Base-by-base conservation (phyloP, 2,113 vertebrate genomes). In the Anoplopoma fimbria region DNA sequence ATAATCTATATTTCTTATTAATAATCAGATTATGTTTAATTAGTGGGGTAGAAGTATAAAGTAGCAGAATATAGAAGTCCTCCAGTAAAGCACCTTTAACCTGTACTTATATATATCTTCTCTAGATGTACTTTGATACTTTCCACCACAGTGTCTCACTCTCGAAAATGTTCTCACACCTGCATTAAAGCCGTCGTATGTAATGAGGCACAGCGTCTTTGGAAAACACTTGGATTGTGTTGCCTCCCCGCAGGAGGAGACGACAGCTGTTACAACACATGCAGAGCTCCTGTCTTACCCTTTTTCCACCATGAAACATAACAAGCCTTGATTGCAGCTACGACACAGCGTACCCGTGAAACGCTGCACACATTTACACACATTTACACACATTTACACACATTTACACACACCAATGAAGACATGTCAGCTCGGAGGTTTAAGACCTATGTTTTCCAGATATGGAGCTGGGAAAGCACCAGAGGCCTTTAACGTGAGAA, bases 201-300 rank as follows among this genome's bases (percentile, higher is more conserved):
- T 15, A 49, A 42, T 29, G 51, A 80, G 21, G 40, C 47, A 31
- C 13, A 21, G 72, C 49, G 40, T 77, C 57, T 45, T 2, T 38
- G n/a, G 17, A 77, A 74, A 64, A 69, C 47, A 90, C 85, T 34
- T 91, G 93, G 86, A 91, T 75, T 65, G 86, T 53, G 68, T 84
- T 81, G 38, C 61, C 19, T 85, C 70, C 76, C 68, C 8, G 65
- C 80, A 34, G 67, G 69, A 55, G 40, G 45, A 82, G 74, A 70
- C 33, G 65, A 75, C 89, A 92, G 89, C 91, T 92, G 89, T 72
- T 84, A 29, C 38, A 85, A 87, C 83, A 87, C 83, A 72, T 49
- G 64, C 65, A 27, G n/a, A 23, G 65, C 82, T 72, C 65, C 70
- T 40, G 76, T 65, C 57, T 78, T 69, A 72, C 36, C 17, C 77